Percentiles rank a stretch among this genome's conserved stretches.
phyloP scores from a whole-genome alignment of 2,113 vertebrate species.

The Scartelaos histophorus region DNA sequence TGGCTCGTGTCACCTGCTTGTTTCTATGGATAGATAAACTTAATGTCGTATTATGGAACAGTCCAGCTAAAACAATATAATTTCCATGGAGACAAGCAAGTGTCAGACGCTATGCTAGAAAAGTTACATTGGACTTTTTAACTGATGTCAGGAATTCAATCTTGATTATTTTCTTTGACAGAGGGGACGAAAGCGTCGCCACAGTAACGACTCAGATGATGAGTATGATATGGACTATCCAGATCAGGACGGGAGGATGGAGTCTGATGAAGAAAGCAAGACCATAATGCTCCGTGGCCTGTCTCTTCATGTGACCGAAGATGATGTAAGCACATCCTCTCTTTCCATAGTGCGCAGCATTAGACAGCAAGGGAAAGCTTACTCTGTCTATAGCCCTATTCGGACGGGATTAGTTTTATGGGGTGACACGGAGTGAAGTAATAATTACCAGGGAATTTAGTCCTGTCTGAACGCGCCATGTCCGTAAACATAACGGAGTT shows the following conservation, averaged over 20 bases:
- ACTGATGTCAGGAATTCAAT: neutral
- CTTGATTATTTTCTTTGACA: slow-evolving; percentile 26
- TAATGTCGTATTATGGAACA: too few relatives aligned
- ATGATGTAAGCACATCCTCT: slow-evolving; percentile 79
- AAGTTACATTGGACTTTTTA: neutral
- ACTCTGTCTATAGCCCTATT: too few relatives aligned
- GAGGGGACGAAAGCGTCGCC: slow-evolving; percentile 83
- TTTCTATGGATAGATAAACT: too few relatives aligned
- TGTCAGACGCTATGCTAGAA: too few relatives aligned
- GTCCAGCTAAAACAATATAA: too few relatives aligned
- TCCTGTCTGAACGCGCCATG: too few relatives aligned
- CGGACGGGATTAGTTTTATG: too few relatives aligned
- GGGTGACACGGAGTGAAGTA: too few relatives aligned
- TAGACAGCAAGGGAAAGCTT: neutral
- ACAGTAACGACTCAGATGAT: slow-evolving; percentile 89
- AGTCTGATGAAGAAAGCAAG: slow-evolving; percentile 90
- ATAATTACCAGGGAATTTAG: too few relatives aligned
- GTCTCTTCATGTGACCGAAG: slow-evolving; percentile 85
- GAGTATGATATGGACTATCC: slow-evolving; percentile 90
- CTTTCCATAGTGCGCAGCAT: neutral
- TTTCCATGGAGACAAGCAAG: too few relatives aligned
- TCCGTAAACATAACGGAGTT: too few relatives aligned
- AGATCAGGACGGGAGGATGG: slow-evolving; percentile 88
- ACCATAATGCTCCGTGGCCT: slow-evolving; percentile 92
- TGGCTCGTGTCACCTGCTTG: too few relatives aligned